Base-by-base conservation (phyloP, 2,113 vertebrate species). In the Alouatta palliata region DNA sequence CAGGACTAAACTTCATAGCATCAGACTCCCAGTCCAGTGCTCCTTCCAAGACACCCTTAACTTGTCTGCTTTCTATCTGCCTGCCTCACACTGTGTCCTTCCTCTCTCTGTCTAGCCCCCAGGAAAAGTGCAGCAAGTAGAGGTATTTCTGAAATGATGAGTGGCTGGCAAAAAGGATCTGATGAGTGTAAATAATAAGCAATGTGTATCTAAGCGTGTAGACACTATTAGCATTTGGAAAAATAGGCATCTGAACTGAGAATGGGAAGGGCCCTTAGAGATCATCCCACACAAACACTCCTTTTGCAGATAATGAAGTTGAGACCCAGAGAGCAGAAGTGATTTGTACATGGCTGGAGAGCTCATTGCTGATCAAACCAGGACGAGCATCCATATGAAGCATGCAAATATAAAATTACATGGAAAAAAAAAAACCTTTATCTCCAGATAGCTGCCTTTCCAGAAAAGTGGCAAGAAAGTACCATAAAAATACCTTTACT, bases 391-490 rank as follows among this genome's bases (percentile, higher is more conserved):
- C 95, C 35, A 70, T 80, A 32, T 52, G 88, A 95, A 88, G 76
- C 58, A 49, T 45, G 32, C 40, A 95, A 61, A 76, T 83, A 23
- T 45, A 90, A 82, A 96, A 93, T 54, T 70, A 43, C 64, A 70
- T 20, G 21, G 54, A 52, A 45, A 73, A n/a, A 66, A 66, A 37
- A 54, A 56, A 47, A 1, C 9, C 25, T 1, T 82, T 95, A 86
- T 87, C 82, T 77, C 52, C 75, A 83, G 87, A 79, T 52, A 90
- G 93, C 43, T 35, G 89, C 54, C 52, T 89, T 95, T 73, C 73
- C 79, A 87, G 45, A 86, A 87, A 89, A 91, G 73, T 83, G 52
- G 20, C 58, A 17, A 2, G 27, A 35, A 94, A 81, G 40, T 58
- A 54, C 21, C n/a, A 94, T 70, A 61, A 70, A 91, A 95, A 4